phyloP scores from a whole-genome alignment of 1,140 invertebrate species.

The Patella vulgata region DNA sequence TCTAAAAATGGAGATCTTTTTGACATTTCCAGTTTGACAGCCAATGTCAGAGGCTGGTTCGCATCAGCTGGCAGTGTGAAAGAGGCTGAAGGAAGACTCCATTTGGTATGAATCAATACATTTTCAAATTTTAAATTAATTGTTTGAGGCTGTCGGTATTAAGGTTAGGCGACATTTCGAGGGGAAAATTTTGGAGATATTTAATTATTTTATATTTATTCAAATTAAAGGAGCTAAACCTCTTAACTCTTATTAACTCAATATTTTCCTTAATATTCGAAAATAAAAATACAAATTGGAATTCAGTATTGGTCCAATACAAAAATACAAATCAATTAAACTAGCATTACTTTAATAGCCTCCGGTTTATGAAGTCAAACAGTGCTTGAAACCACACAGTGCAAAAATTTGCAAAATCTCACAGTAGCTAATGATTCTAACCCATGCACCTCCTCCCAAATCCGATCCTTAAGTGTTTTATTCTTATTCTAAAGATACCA shows the following conservation, averaged over 20 bases:
- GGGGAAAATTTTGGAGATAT: neutral
- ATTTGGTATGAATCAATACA: constrained; percentile 8
- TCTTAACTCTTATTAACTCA: neutral
- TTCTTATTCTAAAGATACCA: constrained; percentile 24
- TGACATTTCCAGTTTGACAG: neutral
- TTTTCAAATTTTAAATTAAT: neutral
- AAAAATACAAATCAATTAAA: neutral
- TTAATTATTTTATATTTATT: neutral
- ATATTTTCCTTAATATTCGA: too few relatives aligned
- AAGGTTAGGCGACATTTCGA: neutral
- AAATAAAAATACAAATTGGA: too few relatives aligned
- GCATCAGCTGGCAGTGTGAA: constrained; percentile 14
- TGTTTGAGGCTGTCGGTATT: neutral
- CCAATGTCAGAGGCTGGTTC: constrained; percentile 13
- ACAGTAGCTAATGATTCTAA: too few relatives aligned
- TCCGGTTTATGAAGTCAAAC: too few relatives aligned
- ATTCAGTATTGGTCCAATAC: too few relatives aligned
- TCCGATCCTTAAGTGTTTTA: too few relatives aligned
- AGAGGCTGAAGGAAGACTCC: constrained; percentile 18
- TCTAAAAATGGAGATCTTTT: neutral
- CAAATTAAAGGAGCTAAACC: neutral
- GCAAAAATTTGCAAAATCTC: too few relatives aligned
- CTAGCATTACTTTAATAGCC: too few relatives aligned
- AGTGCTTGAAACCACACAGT: too few relatives aligned
- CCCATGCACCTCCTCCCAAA: too few relatives aligned